These are phyloP conservation scores for Synchiropus splendidus DNA, from an alignment of 2,113 vertebrate species.

Conservation along the genomic window DNA sequence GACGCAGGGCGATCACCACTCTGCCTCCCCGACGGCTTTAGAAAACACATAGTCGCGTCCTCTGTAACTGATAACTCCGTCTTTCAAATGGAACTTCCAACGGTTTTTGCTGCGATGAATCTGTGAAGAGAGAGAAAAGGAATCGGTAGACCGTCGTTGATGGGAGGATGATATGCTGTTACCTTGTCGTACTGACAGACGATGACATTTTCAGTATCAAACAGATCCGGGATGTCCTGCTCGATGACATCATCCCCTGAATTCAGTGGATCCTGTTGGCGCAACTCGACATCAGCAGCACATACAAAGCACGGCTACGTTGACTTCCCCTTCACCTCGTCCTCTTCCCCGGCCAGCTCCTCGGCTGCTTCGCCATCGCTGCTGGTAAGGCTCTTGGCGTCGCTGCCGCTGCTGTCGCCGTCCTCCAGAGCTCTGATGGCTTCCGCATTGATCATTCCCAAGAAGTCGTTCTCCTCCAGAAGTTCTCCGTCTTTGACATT, in stretches of 20 bases:
- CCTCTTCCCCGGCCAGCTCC: slow-evolving; percentile 64
- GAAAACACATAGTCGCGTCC: slow-evolving; percentile 93
- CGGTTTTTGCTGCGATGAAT: slow-evolving; percentile 97
- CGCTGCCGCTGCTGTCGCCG: slow-evolving; percentile 62
- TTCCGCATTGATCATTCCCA: slow-evolving; percentile 74
- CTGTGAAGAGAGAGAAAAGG: slow-evolving; percentile 45
- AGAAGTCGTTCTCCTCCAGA: slow-evolving; percentile 76
- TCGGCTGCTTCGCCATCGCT: slow-evolving; percentile 65
- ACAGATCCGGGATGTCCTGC: slow-evolving; percentile 88
- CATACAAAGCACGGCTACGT: too few relatives aligned
- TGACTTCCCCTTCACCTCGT: slow-evolving; percentile 35
- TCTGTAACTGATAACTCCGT: slow-evolving; percentile 86
- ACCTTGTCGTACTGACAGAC: slow-evolving; percentile 98
- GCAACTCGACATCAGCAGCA: too few relatives aligned
- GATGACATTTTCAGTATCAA: slow-evolving; percentile 92
- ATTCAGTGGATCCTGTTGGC: slow-evolving; percentile 84
- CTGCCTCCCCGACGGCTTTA: slow-evolving; percentile 90
- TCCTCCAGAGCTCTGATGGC: slow-evolving; percentile 77
- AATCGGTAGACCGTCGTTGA: neutral
- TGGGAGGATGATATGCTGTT: slow-evolving; percentile 26
- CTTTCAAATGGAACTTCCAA: slow-evolving; percentile 96
- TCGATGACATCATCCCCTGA: slow-evolving; percentile 93
- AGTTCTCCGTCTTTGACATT: slow-evolving; percentile 62
- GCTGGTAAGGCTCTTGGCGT: slow-evolving; percentile 58
- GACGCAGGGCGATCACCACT: too few relatives aligned